Conservation (phyloP, 2,888 invertebrate genomes). For the Aphrophora alni region DNA sequence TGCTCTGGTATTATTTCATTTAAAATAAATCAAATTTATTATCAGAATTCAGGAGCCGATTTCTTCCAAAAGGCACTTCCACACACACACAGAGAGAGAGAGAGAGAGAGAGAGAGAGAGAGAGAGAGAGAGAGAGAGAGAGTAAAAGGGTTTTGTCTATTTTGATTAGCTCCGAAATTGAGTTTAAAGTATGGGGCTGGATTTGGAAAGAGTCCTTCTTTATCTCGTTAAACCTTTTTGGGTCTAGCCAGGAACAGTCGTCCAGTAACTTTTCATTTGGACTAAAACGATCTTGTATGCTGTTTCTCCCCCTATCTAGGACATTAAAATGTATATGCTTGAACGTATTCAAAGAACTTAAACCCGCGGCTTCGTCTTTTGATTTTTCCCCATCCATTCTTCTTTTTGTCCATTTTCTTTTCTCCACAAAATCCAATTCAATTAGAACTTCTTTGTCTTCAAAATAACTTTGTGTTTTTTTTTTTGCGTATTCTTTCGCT, state of each 20-base stretch:
- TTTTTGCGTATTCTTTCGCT: slow-evolving; percentile 13
- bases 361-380: slow-evolving; percentile 12
- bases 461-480: slow-evolving; percentile 4
- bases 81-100: no score
- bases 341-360: neutral
- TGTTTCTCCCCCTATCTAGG: slow-evolving; percentile 19
- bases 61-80: no score
- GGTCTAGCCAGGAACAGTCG: slow-evolving; percentile 27
- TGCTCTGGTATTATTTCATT: no score
- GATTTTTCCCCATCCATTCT: slow-evolving; percentile 18
- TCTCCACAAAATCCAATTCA: slow-evolving; percentile 14
- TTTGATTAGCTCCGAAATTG: no score
- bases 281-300: slow-evolving; percentile 24
- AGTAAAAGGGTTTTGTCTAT: no score
- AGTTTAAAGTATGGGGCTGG: no score
- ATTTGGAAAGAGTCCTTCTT: neutral
- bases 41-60: no score
- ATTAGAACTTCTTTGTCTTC: slow-evolving; percentile 14
- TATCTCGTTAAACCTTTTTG: slow-evolving; percentile 24
- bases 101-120: no score
- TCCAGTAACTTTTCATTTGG: slow-evolving; percentile 25
- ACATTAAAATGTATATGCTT: slow-evolving; percentile 22
- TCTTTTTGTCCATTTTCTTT: neutral
- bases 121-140: no score
- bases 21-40: no score